Percentiles rank a stretch among this genome's conserved stretches.
These are phyloP conservation scores for Pampus argenteus DNA, from an alignment of 2,797 vertebrate species.

Conservation along the genomic window DNA sequence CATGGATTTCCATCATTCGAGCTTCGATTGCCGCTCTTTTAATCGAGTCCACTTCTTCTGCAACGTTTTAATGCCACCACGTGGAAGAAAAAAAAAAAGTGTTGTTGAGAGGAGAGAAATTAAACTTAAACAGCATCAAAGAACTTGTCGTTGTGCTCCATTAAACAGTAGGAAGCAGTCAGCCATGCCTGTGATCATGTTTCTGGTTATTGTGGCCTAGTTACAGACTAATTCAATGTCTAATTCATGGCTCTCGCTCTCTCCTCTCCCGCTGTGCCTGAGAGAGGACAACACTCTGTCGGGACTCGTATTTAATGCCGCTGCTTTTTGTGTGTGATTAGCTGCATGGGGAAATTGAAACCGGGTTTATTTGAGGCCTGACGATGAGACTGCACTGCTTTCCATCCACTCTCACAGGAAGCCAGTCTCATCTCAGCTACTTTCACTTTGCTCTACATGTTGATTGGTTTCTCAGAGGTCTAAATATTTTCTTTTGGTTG, in stretches of 20 bases:
- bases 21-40: too few species aligned
- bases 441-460: neutral
- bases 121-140: neutral
- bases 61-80: too few species aligned
- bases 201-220: constrained; percentile 59
- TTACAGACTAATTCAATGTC: constrained; percentile 49
- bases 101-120: neutral
- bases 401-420: constrained; percentile 10
- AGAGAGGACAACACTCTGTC: constrained; percentile 1
- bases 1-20: too few species aligned
- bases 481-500: neutral
- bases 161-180: constrained; percentile 9
- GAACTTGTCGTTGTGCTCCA: neutral
- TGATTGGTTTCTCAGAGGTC: neutral
- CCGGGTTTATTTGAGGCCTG: constrained; percentile 12
- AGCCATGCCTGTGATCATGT: neutral
- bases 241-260: constrained; percentile 50
- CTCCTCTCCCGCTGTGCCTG: constrained; percentile 14
- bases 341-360: constrained; percentile 30
- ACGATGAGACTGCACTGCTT: neutral
- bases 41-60: too few species aligned
- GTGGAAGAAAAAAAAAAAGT: too few species aligned
- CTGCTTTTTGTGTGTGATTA: constrained; percentile 1
- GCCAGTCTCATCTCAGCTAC: neutral
- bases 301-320: constrained; percentile 27